Evolutionary conservation across 2,113 vertebrate genomes (phyloP).

Genomic region (Ailuropoda melanoleuca): DNA sequence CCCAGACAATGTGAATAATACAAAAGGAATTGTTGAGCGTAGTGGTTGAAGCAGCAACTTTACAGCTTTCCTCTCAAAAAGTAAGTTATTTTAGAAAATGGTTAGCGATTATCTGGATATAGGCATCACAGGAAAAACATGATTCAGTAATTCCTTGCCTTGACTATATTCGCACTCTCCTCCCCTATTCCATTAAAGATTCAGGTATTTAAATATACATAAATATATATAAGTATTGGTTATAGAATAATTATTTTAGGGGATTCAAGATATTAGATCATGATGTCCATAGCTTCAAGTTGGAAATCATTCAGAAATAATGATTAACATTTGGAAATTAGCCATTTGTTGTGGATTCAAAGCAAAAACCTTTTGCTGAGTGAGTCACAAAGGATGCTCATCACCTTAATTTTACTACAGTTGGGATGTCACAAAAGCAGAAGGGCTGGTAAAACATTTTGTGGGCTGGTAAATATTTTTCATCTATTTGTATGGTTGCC

Average conservation of each 20-base stretch:
- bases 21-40: not conserved
- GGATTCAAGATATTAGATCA: not conserved
- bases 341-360: not conserved
- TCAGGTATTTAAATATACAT: not conserved
- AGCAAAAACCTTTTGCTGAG: not conserved
- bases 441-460: conserved; percentile 53
- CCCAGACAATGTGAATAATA: not conserved
- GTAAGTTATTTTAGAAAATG: not conserved
- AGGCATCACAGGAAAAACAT: not conserved
- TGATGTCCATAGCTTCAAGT: not conserved
- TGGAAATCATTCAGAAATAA: not conserved
- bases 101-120: not conserved
- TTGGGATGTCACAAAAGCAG: conserved; percentile 48
- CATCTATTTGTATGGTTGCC: conserved; percentile 41
- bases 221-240: not conserved
- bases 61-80: not conserved
- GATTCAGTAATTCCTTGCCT: not conserved
- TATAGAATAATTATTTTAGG: not conserved
- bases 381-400: conserved; percentile 1
- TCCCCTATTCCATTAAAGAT: not conserved
- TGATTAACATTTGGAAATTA: conserved; percentile 12
- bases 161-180: not conserved
- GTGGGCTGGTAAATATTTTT: conserved; percentile 62
- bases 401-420: conserved; percentile 47
- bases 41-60: not conserved